Evolutionary conservation across 1,140 invertebrate species (phyloP).

Genomic region (Caenorhabditis remanei): DNA sequence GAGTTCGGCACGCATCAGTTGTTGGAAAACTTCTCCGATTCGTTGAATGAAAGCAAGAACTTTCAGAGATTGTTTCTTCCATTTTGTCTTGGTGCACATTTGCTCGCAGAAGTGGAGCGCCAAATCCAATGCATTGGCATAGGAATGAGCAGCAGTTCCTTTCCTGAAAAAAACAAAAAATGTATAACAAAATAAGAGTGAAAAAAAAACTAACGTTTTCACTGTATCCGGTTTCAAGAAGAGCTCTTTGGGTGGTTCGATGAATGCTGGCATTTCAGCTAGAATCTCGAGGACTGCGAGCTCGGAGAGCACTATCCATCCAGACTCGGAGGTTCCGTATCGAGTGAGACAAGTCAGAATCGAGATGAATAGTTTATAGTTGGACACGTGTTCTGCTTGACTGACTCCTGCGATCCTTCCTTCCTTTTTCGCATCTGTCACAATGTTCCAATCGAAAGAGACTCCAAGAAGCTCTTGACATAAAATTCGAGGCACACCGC

Average conservation of each 20-base stretch:
- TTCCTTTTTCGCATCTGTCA: neutral
- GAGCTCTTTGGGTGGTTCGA: constrained; percentile 53
- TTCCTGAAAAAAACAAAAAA: constrained; percentile 33
- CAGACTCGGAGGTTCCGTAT: constrained; percentile 10
- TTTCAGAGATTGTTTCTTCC: constrained; percentile 59
- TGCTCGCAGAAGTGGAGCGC: constrained; percentile 45
- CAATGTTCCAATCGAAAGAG: constrained; percentile 39
- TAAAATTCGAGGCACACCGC: neutral
- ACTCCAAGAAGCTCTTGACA: constrained; percentile 12
- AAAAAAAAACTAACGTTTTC: constrained; percentile 4
- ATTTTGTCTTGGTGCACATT: constrained; percentile 58
- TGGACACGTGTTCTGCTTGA: constrained; percentile 6
- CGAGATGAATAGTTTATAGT: constrained; percentile 32
- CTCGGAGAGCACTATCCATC: constrained; percentile 57
- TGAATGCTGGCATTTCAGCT: constrained; percentile 30
- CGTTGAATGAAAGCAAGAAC: constrained; percentile 35
- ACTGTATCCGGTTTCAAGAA: constrained; percentile 58
- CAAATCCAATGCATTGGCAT: constrained; percentile 39
- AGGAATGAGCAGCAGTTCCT: constrained; percentile 2
- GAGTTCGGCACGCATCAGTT: constrained; percentile 53
- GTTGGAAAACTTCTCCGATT: constrained; percentile 43
- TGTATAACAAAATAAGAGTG: neutral
- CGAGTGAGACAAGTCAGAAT: constrained; percentile 46
- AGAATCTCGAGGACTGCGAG: constrained; percentile 43
- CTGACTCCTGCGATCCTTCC: neutral